Conservation (phyloP, 2,113 vertebrate species). For the Pardalotus punctatus region DNA sequence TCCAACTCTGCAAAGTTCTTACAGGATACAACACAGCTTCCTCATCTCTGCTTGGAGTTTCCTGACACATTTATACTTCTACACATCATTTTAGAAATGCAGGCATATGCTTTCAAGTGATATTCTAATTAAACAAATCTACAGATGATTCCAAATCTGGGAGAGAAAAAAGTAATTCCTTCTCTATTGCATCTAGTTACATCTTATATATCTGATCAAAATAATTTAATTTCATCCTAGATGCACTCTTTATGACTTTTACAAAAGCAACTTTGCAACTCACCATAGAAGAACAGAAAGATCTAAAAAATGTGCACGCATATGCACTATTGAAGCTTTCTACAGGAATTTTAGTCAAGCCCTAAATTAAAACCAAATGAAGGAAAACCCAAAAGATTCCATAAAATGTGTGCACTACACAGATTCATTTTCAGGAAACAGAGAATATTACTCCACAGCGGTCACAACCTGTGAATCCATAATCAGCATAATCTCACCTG, state of each 20-base stretch:
- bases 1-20: background rate
- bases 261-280: background rate
- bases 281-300: background rate
- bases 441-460: background rate
- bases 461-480: background rate
- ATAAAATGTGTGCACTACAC: background rate
- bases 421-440: background rate
- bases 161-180: background rate
- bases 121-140: constrained; percentile 7
- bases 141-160: background rate
- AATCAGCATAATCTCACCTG: background rate
- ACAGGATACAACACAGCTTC: background rate
- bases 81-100: background rate
- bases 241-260: background rate
- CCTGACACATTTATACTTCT: background rate
- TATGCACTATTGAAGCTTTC: background rate
- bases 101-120: background rate
- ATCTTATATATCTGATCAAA: constrained; percentile 11
- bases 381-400: background rate
- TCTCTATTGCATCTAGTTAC: background rate
- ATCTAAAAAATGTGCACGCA: constrained; percentile 2
- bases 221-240: background rate
- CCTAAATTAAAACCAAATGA: constrained; percentile 60
- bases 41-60: background rate
- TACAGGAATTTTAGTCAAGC: constrained; percentile 20